Evolutionary conservation across 2,113 vertebrate genomes (phyloP).

Genomic region (Oxyura jamaicensis): DNA sequence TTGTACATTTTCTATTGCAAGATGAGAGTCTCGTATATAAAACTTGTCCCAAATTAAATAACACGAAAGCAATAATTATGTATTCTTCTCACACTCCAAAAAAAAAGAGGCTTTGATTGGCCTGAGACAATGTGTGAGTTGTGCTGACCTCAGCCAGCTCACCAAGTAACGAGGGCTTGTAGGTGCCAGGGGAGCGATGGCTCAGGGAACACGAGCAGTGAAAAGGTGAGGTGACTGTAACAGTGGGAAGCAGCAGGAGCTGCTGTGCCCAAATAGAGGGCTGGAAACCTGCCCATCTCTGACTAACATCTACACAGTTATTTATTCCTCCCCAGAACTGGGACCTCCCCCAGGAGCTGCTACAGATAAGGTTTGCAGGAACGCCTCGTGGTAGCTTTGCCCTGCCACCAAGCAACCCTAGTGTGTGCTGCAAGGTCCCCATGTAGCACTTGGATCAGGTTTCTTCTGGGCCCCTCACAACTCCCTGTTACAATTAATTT

Average conservation of each 20-base stretch:
- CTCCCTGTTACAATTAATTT: not conserved
- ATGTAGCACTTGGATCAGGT: not conserved
- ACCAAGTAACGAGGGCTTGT: rapidly evolving
- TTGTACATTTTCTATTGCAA: not conserved
- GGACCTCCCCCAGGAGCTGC: not conserved
- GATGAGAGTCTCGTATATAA: not conserved
- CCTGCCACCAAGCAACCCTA: not conserved
- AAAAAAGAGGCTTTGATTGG: not conserved
- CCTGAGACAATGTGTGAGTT: not conserved
- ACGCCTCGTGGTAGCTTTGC: not conserved
- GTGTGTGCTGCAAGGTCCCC: not conserved
- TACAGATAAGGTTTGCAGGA: not conserved
- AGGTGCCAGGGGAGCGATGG: rapidly evolving
- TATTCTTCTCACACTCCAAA: not conserved
- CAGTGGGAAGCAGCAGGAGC: constrained; percentile 9
- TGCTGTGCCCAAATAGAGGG: not conserved
- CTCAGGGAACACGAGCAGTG: not conserved
- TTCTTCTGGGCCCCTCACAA: rapidly evolving
- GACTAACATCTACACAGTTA: not conserved
- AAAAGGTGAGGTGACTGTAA: not conserved
- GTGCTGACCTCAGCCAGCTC: not conserved
- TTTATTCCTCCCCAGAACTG: not conserved
- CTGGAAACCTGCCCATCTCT: constrained; percentile 47
- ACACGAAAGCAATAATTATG: not conserved
- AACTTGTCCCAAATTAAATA: not conserved